These are phyloP conservation scores for Synanthedon formicaeformis DNA, from an alignment of 2,888 invertebrate species.

Conservation along the genomic window DNA sequence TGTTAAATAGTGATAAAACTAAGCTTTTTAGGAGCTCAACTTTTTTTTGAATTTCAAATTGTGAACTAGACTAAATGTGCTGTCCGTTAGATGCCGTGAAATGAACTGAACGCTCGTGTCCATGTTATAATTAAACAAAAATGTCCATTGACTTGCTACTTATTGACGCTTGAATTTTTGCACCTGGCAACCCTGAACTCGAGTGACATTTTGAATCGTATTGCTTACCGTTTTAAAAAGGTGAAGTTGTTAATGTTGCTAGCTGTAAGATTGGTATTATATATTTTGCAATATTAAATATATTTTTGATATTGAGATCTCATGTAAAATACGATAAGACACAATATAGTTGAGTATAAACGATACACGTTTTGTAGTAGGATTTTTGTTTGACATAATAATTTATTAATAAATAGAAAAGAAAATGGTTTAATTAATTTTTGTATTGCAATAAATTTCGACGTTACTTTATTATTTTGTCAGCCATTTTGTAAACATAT, in stretches of 20 bases:
- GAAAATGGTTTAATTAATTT: too few species aligned
- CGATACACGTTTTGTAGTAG: neutral
- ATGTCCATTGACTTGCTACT: neutral
- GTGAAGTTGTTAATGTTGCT: conserved; percentile 57
- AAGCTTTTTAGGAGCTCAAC: too few species aligned
- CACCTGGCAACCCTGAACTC: conserved; percentile 39
- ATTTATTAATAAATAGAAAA: too few species aligned
- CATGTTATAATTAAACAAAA: neutral
- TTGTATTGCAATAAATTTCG: too few species aligned
- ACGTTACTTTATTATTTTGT: too few species aligned
- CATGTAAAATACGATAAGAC: conserved; percentile 26
- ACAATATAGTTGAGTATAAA: neutral
- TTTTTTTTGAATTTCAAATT: too few species aligned
- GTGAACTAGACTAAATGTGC: too few species aligned
- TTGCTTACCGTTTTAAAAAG: conserved; percentile 54
- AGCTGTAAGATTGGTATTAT: conserved; percentile 45
- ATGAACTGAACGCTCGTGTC: neutral
- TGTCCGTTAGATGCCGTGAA: neutral
- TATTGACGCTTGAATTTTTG: conserved; percentile 30
- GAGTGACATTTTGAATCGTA: conserved; percentile 44
- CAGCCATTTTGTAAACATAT: too few species aligned
- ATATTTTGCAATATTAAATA: conserved; percentile 53
- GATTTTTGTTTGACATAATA: neutral
- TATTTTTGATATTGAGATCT: conserved; percentile 57
- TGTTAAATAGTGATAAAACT: too few species aligned